phyloP scores from a whole-genome alignment of 2,113 vertebrate species.

The Aegithalos caudatus region DNA sequence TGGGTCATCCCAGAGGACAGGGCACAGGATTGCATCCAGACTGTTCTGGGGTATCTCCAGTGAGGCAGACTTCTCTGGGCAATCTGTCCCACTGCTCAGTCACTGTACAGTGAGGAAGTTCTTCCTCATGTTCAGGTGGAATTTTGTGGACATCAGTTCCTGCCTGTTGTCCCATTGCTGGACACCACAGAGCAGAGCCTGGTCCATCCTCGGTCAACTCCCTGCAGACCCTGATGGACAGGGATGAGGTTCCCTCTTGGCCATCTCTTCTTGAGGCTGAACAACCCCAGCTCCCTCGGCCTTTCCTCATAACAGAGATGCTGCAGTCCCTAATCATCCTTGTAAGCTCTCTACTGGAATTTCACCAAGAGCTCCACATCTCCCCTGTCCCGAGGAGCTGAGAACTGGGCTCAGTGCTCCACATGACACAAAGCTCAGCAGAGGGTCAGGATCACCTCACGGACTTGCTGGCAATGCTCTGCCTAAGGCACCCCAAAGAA shows the following conservation, averaged over 20 bases:
- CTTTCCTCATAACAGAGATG: neutral
- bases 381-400: neutral
- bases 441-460: neutral
- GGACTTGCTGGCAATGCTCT: neutral
- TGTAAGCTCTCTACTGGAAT: neutral
- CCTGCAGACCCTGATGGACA: neutral
- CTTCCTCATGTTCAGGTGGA: too few species aligned
- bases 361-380: rapidly evolving
- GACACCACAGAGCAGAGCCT: rapidly evolving
- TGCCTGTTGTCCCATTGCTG: rapidly evolving
- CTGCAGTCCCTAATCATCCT: neutral
- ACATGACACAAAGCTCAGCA: rapidly evolving
- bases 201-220: neutral
- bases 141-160: rapidly evolving
- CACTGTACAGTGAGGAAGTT: neutral
- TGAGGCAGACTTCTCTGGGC: too few species aligned
- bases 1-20: neutral
- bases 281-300: neutral
- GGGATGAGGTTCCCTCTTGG: rapidly evolving
- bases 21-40: neutral
- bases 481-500: rapidly evolving
- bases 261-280: rapidly evolving
- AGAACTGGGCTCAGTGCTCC: too few species aligned
- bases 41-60: neutral
- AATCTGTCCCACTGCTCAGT: neutral